A percentile compares a stretch with the other conserved stretches of the same genome.
Evolutionary conservation across 2,888 invertebrate genomes (phyloP).

Genomic region (Pyrochroa serraticornis): DNA sequence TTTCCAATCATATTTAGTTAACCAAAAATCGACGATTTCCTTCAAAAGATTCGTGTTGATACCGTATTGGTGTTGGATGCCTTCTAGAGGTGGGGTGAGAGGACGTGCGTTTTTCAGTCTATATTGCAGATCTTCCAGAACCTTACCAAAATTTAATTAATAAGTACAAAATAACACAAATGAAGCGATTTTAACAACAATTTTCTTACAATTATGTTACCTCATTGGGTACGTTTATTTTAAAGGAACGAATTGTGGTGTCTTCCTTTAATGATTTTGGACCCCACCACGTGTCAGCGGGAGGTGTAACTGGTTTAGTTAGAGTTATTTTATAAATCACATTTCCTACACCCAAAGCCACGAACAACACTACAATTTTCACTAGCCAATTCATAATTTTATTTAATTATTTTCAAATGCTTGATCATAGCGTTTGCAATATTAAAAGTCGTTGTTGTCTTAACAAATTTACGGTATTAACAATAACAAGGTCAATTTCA

Average conservation of each 20-base stretch:
- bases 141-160: conserved; percentile 63
- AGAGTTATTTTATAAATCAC: neutral
- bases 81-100: conserved; percentile 64
- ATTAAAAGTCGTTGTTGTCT: no score
- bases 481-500: no score
- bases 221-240: conserved; percentile 66
- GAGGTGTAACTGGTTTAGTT: conserved; percentile 4
- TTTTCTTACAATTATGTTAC: conserved; percentile 54
- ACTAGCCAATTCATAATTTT: conserved; percentile 16
- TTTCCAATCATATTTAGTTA: conserved; percentile 68
- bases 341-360: conserved; percentile 21
- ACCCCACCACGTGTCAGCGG: conserved; percentile 65
- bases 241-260: conserved; percentile 63
- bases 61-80: conserved; percentile 77
- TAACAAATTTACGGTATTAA: no score
- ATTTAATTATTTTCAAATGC: neutral
- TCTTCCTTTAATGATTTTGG: conserved; percentile 59
- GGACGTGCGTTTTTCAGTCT: conserved; percentile 60
- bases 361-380: conserved; percentile 15
- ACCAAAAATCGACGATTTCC: conserved; percentile 77
- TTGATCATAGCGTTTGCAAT: no score
- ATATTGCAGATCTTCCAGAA: conserved; percentile 61
- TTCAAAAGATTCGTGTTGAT: conserved; percentile 72
- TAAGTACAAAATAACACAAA: no score
- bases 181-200: no score